Evolutionary conservation across 2,888 invertebrate species (phyloP), one percentile per base, ranked within the genome.

Genomic region (Campaea margaritaria): DNA sequence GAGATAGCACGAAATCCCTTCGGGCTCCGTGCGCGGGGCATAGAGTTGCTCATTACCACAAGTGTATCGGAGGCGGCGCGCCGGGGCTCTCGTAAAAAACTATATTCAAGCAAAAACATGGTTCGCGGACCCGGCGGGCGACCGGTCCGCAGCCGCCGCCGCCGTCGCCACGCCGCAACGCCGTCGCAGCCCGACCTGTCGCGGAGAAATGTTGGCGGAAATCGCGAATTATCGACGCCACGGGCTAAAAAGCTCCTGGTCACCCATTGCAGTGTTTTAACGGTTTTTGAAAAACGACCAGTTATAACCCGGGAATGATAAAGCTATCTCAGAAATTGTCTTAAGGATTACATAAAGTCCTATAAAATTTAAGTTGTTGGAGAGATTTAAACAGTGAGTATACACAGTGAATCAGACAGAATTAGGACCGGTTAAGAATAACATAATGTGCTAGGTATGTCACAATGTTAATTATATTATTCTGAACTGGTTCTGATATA

Each of bases 71-170:
- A 59, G 44, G 39, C 31, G 49, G 39, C 46, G 57, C 50, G 57
- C 39, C 64, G 58, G 56, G 59, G 62, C 73, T 77, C 73, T 77
- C 73, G 72, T 76, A 78, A 82, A 82, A 82, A 79, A 79, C 75
- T 71, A 78, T 74, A 81, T 75, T 73, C 73, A 76, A 80, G 77
- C 75, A 75, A 76, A 74, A 86, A 83, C 82, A 67, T 74, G 79
- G 72, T 70, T 69, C 51, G 60, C 60, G 69, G 64, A 74, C 78
- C 76, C 77, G 75, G 77, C 38, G 63, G 75, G 77, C 36, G 47
- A 14, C 43, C 51, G 21, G 43, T 28, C 34, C 27, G 28, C 21
- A 3, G 31, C 16, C 38, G 51, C 41, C 34, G 21, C 21, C 21
- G 5, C 21, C 5, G 3, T 5, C 5, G 21, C 21, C 21, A 5